Evolutionary conservation across 1,140 invertebrate species (phyloP).

Genomic region (Melitaea cinxia): DNA sequence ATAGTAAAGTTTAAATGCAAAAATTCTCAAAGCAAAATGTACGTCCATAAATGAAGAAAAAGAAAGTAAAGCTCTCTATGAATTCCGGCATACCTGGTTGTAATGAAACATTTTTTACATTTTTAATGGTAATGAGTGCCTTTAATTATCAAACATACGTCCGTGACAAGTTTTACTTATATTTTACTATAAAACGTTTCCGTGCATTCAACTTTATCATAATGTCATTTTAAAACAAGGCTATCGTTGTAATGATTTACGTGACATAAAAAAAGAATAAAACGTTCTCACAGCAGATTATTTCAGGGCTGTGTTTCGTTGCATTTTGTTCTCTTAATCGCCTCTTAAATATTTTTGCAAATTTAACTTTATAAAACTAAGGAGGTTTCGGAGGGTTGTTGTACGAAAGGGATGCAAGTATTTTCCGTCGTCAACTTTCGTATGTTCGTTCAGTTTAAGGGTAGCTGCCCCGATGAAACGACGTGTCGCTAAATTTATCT

Average conservation of each 20-base stretch:
- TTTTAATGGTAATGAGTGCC: constrained; percentile 9
- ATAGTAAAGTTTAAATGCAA: too few species aligned
- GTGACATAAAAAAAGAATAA: constrained; percentile 10
- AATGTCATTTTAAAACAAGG: constrained; percentile 15
- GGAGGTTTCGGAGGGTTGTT: constrained; percentile 15
- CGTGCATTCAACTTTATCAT: constrained; percentile 13
- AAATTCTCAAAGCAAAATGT: too few species aligned
- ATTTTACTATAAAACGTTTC: constrained; percentile 13
- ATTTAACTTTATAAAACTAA: constrained; percentile 20
- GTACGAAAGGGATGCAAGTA: constrained; percentile 20
- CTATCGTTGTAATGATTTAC: constrained; percentile 18
- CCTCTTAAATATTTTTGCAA: constrained; percentile 33
- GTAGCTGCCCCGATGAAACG: constrained; percentile 9
- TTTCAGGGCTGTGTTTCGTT: constrained; percentile 11
- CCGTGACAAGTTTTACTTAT: constrained; percentile 10
- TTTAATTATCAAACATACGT: constrained; percentile 15
- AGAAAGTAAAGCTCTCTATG: not conserved
- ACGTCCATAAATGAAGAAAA: not conserved
- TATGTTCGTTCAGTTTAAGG: constrained; percentile 20
- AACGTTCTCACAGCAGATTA: constrained; percentile 8
- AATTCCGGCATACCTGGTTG: not conserved
- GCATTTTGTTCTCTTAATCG: constrained; percentile 30
- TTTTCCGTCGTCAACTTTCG: constrained; percentile 5
- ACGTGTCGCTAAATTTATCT: not conserved
- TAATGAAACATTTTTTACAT: constrained; percentile 2